Base-by-base conservation (phyloP, 2,888 invertebrate species). In the Amphiduros pacificus region DNA sequence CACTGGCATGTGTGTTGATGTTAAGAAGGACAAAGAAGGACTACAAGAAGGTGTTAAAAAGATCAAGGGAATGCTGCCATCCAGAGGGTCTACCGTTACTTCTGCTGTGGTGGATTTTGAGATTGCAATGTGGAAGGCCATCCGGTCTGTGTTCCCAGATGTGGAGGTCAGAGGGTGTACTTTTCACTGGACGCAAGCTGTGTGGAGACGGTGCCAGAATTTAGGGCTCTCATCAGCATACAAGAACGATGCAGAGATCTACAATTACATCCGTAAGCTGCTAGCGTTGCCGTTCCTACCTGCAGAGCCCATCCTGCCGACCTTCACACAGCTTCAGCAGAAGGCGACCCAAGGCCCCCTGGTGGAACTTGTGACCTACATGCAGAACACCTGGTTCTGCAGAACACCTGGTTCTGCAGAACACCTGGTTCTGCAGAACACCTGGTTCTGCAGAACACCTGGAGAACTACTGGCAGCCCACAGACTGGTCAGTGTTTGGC, bases 41-140 rank as follows among this genome's bases (percentile, higher is more conserved):
- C 31, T 62, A 62, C 48, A 31, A 61, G 29, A 60, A 60, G 27
- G 58, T 62, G n/a, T n/a, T n/a, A n/a, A n/a, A n/a, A n/a, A n/a
- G n/a, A n/a, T n/a, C n/a, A n/a, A n/a, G n/a, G n/a, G n/a, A 20
- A 28, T 61, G 31, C 26, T n/a, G n/a, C n/a, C n/a, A n/a, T n/a
- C n/a, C n/a, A n/a, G n/a, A n/a, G n/a, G n/a, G 3, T 20, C 50
- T 17, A 20, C 27, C 11, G 24, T 51, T 6, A 6, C 24, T 6
- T 4, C 9, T 24, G 24, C 26, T 24, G 36, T 36, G 24, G 31
- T 53, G 22, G 59, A 59, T 24, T 59, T 59, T 24, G 53, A 59
- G 24, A 53, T 53, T n/a, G 50, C 59, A 55, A 36, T 59, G 51
- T 59, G 59, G 59, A 53, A 20, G 41, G 36, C 51, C 22, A 20